Evolutionary conservation across 2,797 vertebrate genomes (phyloP).

Genomic region (Mastacembelus armatus): DNA sequence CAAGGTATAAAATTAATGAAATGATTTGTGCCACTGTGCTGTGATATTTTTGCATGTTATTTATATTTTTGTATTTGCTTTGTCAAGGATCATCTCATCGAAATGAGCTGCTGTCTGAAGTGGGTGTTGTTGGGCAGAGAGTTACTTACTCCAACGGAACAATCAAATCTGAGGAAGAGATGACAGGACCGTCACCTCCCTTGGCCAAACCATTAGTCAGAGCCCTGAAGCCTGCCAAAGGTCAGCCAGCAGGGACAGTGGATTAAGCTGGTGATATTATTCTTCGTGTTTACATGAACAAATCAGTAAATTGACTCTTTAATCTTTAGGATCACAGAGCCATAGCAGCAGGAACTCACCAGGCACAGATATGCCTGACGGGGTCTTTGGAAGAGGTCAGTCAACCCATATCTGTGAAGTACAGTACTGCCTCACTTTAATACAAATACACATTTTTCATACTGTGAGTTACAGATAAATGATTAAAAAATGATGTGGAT

Average conservation of each 20-base stretch:
- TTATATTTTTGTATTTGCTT: slow-evolving; percentile 2
- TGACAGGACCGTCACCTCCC: slow-evolving; percentile 60
- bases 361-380: slow-evolving; percentile 82
- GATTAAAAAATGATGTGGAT: background rate
- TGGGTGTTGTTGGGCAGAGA: slow-evolving; percentile 85
- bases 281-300: background rate
- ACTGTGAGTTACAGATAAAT: background rate
- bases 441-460: background rate
- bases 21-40: background rate
- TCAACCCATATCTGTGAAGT: slow-evolving; percentile 4
- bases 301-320: slow-evolving; percentile 3
- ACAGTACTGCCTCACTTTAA: no score
- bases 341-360: slow-evolving; percentile 67
- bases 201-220: slow-evolving; percentile 78
- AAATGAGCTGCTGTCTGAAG: slow-evolving; percentile 74
- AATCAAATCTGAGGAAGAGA: slow-evolving; percentile 80
- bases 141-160: slow-evolving; percentile 82
- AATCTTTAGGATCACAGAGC: slow-evolving; percentile 67
- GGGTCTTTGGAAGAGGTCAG: slow-evolving; percentile 91
- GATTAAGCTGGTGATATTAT: background rate
- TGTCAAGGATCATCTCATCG: slow-evolving; percentile 69
- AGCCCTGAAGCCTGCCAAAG: slow-evolving; percentile 83
- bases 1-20: slow-evolving; percentile 79
- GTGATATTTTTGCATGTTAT: background rate
- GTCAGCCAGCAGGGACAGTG: slow-evolving; percentile 69